A percentile compares a stretch with the other conserved stretches of the same genome.
phyloP scores from a whole-genome alignment of 2,888 invertebrate genomes.

The Anthrax anthrax region DNA sequence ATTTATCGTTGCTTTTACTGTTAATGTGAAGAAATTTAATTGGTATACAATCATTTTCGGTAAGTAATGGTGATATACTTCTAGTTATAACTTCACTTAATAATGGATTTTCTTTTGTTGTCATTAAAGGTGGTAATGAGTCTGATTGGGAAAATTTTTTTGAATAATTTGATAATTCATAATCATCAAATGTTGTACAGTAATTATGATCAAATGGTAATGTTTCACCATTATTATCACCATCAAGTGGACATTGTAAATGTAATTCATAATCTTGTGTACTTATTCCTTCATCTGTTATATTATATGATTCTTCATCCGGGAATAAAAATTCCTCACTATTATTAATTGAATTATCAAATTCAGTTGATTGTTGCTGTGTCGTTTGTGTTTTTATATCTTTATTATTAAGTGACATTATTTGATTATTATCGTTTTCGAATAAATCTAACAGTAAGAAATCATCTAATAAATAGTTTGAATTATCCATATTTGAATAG shows the following conservation, averaged over 20 bases:
- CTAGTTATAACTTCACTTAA: background rate
- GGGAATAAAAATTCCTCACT: background rate
- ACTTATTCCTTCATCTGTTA: background rate
- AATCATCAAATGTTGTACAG: background rate
- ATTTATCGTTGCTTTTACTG: no score
- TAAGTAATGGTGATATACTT: background rate
- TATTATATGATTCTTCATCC: background rate
- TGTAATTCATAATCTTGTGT: background rate
- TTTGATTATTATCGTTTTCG: background rate
- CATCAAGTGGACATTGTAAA: background rate
- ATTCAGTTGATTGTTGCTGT: background rate
- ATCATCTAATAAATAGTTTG: background rate
- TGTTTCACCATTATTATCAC: background rate
- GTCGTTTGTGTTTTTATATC: background rate
- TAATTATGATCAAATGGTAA: no score
- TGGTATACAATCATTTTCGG: background rate
- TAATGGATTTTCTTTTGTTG: background rate
- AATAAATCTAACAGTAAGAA: background rate
- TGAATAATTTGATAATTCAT: background rate
- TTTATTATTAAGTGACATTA: background rate
- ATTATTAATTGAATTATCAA: background rate
- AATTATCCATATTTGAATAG: background rate
- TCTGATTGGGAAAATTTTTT: background rate
- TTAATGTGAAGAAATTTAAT: background rate
- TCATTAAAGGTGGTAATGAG: background rate